These are phyloP conservation scores for Halichondria panicea DNA, from an alignment of 37 sponge, comb jelly and placozoan genomes.

Conservation along the genomic window DNA sequence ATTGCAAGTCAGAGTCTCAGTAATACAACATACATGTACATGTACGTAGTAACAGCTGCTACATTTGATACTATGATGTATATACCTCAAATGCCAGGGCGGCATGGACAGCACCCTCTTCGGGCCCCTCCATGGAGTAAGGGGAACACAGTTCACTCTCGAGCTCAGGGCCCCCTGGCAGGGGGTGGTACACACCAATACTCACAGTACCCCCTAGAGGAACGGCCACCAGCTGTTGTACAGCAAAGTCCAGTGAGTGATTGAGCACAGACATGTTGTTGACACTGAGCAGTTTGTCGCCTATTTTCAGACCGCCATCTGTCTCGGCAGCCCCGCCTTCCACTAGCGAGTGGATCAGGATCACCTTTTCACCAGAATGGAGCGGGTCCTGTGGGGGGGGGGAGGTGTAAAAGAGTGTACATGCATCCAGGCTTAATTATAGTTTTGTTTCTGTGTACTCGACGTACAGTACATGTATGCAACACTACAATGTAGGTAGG, in stretches of 20 bases:
- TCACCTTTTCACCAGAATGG: conserved; percentile 42
- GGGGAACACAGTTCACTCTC: conserved; percentile 15
- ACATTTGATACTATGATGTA: not conserved
- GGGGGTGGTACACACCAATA: conserved; percentile 34
- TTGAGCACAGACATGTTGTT: conserved; percentile 48
- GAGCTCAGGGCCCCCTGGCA: conserved; percentile 37
- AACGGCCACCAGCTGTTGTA: conserved; percentile 41
- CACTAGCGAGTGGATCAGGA: conserved; percentile 63
- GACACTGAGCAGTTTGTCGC: conserved; percentile 68
- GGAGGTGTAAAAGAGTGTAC: not conserved
- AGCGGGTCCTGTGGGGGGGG: conserved; percentile 44
- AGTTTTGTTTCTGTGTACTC: too few relatives aligned
- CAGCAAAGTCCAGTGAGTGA: conserved; percentile 55
- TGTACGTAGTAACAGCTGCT: not conserved
- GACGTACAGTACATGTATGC: too few relatives aligned
- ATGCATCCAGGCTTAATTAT: not conserved
- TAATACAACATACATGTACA: not conserved
- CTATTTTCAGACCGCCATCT: conserved; percentile 60
- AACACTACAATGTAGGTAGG: not conserved
- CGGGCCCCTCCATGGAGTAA: too few relatives aligned
- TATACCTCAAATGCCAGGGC: too few relatives aligned
- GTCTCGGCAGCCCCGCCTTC: conserved; percentile 60
- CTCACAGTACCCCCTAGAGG: conserved; percentile 30
- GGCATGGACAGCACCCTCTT: too few relatives aligned
- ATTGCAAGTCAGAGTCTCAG: not conserved